Percentiles rank a stretch among this genome's conserved stretches.
Evolutionary conservation across 2,888 invertebrate genomes (phyloP).

Genomic region (Stramonita haemastoma): DNA sequence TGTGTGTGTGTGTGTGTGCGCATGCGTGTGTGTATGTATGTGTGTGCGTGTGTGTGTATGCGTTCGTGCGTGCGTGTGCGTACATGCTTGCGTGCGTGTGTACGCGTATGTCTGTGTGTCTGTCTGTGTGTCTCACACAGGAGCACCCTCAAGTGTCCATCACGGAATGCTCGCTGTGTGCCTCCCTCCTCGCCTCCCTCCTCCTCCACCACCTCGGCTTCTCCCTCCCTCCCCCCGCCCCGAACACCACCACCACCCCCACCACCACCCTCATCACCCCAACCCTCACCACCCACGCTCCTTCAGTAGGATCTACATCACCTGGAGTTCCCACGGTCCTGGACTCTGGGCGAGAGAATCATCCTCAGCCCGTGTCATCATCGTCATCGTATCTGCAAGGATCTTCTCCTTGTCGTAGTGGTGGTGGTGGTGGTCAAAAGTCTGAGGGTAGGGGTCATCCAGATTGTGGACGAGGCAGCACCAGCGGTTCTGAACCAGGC

Average conservation of each 20-base stretch:
- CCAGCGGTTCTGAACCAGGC: neutral
- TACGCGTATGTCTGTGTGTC: neutral
- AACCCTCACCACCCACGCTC: too few species aligned
- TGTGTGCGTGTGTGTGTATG: neutral
- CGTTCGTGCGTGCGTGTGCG: neutral
- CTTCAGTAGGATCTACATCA: too few species aligned
- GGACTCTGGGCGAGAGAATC: too few species aligned
- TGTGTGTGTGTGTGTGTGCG: too few species aligned
- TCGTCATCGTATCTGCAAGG: neutral
- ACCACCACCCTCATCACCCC: too few species aligned
- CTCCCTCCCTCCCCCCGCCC: neutral
- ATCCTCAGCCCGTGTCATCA: neutral
- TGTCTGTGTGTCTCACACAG: neutral
- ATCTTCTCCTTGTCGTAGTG: neutral
- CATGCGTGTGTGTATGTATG: neutral
- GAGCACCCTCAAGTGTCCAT: constrained; percentile 25
- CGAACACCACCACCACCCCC: neutral
- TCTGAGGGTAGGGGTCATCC: too few species aligned
- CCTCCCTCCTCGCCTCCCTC: constrained; percentile 32
- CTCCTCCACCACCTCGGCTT: constrained; percentile 34
- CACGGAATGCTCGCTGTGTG: constrained; percentile 40
- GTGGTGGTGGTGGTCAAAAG: too few species aligned
- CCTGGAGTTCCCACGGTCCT: too few species aligned
- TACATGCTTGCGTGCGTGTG: neutral
- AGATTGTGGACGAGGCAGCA: too few species aligned